These are phyloP conservation scores for Poeciliopsis gracilis DNA, from an alignment of 2,797 vertebrate species.

Conservation along the genomic window DNA sequence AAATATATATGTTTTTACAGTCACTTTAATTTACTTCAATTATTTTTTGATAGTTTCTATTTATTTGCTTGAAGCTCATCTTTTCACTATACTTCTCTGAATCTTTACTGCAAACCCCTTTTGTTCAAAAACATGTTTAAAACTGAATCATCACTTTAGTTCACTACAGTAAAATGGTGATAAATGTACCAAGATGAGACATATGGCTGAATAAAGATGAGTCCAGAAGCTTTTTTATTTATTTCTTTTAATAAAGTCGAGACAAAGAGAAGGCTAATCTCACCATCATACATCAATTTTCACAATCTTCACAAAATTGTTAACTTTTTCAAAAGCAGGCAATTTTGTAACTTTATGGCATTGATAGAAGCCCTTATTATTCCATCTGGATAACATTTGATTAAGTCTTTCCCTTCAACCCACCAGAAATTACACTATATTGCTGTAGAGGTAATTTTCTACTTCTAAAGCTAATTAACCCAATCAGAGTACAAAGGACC, in stretches of 20 bases:
- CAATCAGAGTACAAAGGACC: conserved; percentile 73
- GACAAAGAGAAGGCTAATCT: conserved; percentile 21
- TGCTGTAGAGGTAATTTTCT: conserved; percentile 71
- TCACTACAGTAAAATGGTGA: neutral
- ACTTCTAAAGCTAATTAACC: conserved; percentile 76
- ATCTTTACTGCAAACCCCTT: neutral
- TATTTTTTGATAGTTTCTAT: neutral
- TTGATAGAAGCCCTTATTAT: conserved; percentile 65
- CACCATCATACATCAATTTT: conserved; percentile 30
- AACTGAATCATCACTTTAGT: neutral
- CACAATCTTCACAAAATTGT: conserved; percentile 28
- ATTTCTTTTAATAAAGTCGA: conserved; percentile 2
- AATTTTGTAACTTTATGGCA: conserved; percentile 43
- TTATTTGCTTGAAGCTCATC: neutral
- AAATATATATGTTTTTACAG: neutral
- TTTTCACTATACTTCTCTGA: neutral
- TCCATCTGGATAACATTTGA: conserved; percentile 69
- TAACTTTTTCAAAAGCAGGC: conserved; percentile 43
- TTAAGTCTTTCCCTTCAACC: conserved; percentile 61
- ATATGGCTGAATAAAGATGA: neutral
- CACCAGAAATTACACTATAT: conserved; percentile 66
- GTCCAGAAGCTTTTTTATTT: conserved; percentile 35
- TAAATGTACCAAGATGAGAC: neutral
- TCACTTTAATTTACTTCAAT: neutral
- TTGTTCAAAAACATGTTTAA: neutral